A percentile compares a stretch with the other conserved stretches of the same genome.
phyloP scores from a whole-genome alignment of 35 echinoderm and acorn worm species.

The Apostichopus californicus region DNA sequence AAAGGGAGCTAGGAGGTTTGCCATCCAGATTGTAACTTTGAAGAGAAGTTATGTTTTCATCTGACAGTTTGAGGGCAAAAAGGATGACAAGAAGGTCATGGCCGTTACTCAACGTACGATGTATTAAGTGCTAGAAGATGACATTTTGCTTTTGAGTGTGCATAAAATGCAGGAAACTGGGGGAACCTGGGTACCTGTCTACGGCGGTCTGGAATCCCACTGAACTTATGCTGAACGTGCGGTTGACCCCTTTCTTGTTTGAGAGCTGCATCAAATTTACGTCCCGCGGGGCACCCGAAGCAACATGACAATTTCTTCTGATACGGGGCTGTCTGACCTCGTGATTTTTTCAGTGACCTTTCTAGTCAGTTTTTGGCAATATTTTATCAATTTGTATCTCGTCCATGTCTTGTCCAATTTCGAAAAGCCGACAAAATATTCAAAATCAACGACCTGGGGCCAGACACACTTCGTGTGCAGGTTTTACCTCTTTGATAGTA shows the following conservation, averaged over 20 bases:
- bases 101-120: no score
- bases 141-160: no score
- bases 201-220: no score
- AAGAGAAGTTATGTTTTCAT: no score
- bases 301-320: conserved; percentile 19
- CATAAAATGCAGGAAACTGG: no score
- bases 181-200: no score
- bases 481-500: not conserved
- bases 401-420: conserved; percentile 41
- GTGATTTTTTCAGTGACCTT: not conserved
- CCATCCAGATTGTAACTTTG: no score
- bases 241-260: conserved; percentile 30
- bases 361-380: conserved; percentile 22
- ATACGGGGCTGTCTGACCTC: conserved; percentile 15
- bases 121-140: no score
- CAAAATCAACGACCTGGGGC: conserved; percentile 12
- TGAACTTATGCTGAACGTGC: not conserved
- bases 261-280: conserved; percentile 20
- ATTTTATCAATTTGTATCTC: conserved; percentile 28
- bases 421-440: not conserved
- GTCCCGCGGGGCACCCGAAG: conserved; percentile 33
- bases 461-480: not conserved
- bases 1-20: no score
- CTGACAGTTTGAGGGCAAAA: no score
- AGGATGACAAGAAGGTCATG: no score